A percentile compares a stretch with the other conserved stretches of the same genome.
These are phyloP conservation scores for Akabosia matsudoensis DNA, from an alignment of 1,140 invertebrate species.

Conservation along the genomic window DNA sequence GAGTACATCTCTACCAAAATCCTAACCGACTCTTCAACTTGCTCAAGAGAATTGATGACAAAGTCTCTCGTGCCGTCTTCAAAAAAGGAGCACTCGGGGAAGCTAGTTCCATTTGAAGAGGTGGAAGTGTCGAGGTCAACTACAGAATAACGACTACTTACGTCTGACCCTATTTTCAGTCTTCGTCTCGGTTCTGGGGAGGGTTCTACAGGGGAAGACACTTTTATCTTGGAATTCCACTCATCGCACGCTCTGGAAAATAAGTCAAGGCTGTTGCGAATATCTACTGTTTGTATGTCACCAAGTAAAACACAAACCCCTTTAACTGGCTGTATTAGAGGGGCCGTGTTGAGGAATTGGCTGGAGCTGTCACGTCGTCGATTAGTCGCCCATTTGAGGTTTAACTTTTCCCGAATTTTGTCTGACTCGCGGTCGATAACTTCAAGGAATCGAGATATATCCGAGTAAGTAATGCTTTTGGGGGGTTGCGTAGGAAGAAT, in stretches of 20 bases:
- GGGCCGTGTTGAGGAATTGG: conserved; percentile 58
- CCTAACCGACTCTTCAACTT: conserved; percentile 68
- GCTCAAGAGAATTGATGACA: conserved; percentile 53
- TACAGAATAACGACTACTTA: conserved; percentile 30
- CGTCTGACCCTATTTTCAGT: conserved; percentile 38
- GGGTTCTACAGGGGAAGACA: not conserved
- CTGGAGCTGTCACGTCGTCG: conserved; percentile 30
- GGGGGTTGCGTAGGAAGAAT: conserved; percentile 69
- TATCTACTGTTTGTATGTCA: conserved; percentile 78
- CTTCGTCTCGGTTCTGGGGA: conserved; percentile 25
- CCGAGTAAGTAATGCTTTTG: conserved; percentile 70
- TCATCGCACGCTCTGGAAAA: conserved; percentile 63
- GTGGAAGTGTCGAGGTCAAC: conserved; percentile 36
- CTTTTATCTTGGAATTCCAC: conserved; percentile 38
- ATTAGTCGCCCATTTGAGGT: conserved; percentile 36
- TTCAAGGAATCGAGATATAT: conserved; percentile 71
- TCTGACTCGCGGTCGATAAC: conserved; percentile 54
- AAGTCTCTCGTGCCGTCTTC: conserved; percentile 26
- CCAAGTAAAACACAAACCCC: conserved; percentile 83
- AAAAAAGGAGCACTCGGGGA: not conserved
- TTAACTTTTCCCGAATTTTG: conserved; percentile 72
- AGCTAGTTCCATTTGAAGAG: not conserved
- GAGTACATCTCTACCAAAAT: conserved; percentile 76
- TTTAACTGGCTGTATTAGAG: conserved; percentile 82
- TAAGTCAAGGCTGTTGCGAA: conserved; percentile 69